Percentiles rank a stretch among this genome's conserved stretches.
Evolutionary conservation across 1,140 invertebrate genomes (phyloP).

Genomic region (Nephila pilipes): DNA sequence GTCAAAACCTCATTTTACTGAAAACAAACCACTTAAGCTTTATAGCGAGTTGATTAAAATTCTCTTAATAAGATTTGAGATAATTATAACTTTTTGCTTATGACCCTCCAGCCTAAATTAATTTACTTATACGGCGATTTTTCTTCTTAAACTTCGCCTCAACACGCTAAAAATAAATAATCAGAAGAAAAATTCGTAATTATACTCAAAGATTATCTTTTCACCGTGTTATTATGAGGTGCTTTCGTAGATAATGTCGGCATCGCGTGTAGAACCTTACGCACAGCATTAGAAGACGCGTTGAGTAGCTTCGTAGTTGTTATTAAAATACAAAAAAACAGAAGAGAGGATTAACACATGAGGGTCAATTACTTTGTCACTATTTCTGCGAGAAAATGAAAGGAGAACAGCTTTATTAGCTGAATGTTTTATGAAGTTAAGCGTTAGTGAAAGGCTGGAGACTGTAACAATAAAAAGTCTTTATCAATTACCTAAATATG

Average conservation of each 20-base stretch:
- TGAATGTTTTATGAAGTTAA: conserved; percentile 62
- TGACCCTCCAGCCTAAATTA: conserved; percentile 73
- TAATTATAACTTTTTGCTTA: conserved; percentile 76
- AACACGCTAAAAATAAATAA: conserved; percentile 75
- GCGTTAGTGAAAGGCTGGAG: background rate
- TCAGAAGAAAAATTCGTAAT: conserved; percentile 73
- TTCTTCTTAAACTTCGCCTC: conserved; percentile 64
- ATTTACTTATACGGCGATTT: conserved; percentile 68
- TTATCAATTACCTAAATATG: conserved; percentile 25
- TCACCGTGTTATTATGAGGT: conserved; percentile 73
- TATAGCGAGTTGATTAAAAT: conserved; percentile 74
- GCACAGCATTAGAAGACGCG: background rate
- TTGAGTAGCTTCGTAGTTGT: conserved; percentile 60
- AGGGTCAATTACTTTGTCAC: conserved; percentile 75
- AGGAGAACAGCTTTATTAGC: conserved; percentile 64
- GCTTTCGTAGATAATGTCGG: conserved; percentile 71
- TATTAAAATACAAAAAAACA: conserved; percentile 65
- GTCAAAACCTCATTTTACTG: conserved; percentile 70
- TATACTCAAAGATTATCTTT: conserved; percentile 76
- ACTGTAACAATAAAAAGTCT: conserved; percentile 39
- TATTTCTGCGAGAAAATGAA: conserved; percentile 64
- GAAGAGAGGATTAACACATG: conserved; percentile 66
- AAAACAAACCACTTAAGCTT: conserved; percentile 73
- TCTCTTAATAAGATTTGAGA: conserved; percentile 75
- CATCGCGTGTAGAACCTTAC: conserved; percentile 55